A percentile compares a stretch with the other conserved stretches of the same genome.
Evolutionary conservation across 2,797 vertebrate genomes (phyloP).

Genomic region (Urosaurus nigricauda): DNA sequence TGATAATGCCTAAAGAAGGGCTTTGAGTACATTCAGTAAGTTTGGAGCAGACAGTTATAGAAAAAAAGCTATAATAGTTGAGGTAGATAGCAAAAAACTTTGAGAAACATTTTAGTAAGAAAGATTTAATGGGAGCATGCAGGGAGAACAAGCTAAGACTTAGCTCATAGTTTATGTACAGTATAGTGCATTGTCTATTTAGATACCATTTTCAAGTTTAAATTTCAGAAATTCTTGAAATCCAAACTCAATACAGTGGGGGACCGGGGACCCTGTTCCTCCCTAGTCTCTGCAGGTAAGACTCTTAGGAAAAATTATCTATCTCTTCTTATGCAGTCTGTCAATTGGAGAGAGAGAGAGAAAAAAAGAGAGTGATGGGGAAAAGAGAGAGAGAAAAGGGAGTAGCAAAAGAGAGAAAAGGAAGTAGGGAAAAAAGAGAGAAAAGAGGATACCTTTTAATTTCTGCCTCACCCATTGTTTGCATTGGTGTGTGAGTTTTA

Average conservation of each 20-base stretch:
- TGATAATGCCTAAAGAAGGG: not conserved
- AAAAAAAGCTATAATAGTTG: not conserved
- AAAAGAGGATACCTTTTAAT: not conserved
- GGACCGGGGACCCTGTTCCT: too few species aligned
- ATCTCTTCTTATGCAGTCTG: not conserved
- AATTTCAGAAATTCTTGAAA: slow-evolving; percentile 3
- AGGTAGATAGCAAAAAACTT: not conserved
- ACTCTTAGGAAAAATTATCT: not conserved
- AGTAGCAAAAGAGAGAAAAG: not conserved
- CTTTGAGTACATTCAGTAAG: not conserved
- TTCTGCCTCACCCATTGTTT: not conserved
- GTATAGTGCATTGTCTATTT: not conserved
- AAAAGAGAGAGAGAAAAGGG: not conserved
- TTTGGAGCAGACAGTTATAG: not conserved
- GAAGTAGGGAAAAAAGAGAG: not conserved
- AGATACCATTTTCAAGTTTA: not conserved
- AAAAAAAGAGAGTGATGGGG: not conserved
- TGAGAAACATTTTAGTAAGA: not conserved
- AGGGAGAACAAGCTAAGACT: not conserved
- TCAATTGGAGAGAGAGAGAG: not conserved
- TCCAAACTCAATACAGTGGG: slow-evolving; percentile 31
- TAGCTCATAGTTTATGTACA: not conserved
- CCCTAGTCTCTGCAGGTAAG: too few species aligned
- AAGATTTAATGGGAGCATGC: not conserved
- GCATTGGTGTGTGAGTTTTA: too few species aligned